Percentiles rank a stretch among this genome's conserved stretches.
phyloP scores from a whole-genome alignment of 2,113 vertebrate species.

The Panthera leo region DNA sequence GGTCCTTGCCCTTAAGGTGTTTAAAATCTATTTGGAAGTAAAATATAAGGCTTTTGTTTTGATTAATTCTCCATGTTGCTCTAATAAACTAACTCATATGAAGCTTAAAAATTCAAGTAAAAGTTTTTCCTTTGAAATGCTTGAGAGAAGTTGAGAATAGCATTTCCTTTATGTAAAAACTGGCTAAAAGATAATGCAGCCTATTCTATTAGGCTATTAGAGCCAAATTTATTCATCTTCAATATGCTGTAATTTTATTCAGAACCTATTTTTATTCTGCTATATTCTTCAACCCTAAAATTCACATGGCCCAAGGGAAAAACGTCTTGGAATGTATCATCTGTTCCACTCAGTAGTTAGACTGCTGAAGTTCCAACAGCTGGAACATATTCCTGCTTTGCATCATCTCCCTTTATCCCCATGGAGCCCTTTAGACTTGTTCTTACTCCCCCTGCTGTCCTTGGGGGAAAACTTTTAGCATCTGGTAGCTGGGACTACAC shows the following conservation, averaged over 20 bases:
- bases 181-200: background rate
- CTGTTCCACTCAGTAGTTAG: slow-evolving; percentile 48
- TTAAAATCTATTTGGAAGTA: slow-evolving; percentile 53
- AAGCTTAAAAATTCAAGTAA: slow-evolving; percentile 27
- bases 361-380: background rate
- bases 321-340: slow-evolving; percentile 58
- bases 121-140: background rate
- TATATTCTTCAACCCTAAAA: slow-evolving; percentile 64
- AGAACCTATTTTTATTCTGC: slow-evolving; percentile 68
- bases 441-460: background rate
- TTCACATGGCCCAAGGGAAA: slow-evolving; percentile 52
- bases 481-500: slow-evolving; percentile 22
- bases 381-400: slow-evolving; percentile 6
- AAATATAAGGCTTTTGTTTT: slow-evolving; percentile 45
- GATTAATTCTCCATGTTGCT: background rate
- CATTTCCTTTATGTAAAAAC: slow-evolving; percentile 56
- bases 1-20: background rate
- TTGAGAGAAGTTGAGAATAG: slow-evolving; percentile 25
- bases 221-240: slow-evolving; percentile 61
- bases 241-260: slow-evolving; percentile 68
- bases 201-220: slow-evolving; percentile 57
- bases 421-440: background rate
- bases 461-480: background rate
- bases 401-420: background rate
- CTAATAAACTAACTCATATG: slow-evolving; percentile 25